Conservation (phyloP, 2,113 vertebrate genomes). For the Paramisgurnus dabryanus region DNA sequence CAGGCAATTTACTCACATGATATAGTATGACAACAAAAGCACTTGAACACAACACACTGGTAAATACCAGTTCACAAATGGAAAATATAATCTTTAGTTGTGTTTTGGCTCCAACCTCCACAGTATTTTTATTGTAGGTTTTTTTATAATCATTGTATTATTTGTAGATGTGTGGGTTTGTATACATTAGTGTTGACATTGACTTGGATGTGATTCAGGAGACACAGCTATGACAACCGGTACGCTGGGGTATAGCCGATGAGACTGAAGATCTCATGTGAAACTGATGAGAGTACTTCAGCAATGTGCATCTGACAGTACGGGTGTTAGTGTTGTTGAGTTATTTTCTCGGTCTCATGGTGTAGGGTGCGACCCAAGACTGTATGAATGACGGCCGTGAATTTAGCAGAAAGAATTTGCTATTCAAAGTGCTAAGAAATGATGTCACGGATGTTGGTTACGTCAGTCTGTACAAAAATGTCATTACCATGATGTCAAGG, state of each 20-base stretch:
- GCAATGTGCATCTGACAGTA: not conserved
- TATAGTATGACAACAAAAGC: too few species aligned
- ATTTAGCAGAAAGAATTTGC: constrained; percentile 16
- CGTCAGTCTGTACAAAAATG: not conserved
- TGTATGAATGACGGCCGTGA: not conserved
- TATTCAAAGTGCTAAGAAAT: constrained; percentile 20
- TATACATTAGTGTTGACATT: not conserved
- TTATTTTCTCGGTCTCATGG: not conserved
- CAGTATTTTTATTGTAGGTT: too few species aligned
- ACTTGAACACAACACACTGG: too few species aligned
- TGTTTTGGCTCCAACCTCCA: too few species aligned
- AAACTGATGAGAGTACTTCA: constrained; percentile 37
- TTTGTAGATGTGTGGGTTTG: not conserved
- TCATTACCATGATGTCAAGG: not conserved
- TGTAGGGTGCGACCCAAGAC: constrained; percentile 28
- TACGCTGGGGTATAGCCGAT: constrained; percentile 24
- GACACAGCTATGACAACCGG: not conserved
- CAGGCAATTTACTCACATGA: too few species aligned
- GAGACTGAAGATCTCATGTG: constrained; percentile 2
- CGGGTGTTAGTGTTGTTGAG: constrained; percentile 3
- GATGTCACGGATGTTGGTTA: constrained; percentile 8
- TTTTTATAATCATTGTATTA: not conserved
- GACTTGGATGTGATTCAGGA: constrained; percentile 27
- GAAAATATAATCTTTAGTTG: too few species aligned
- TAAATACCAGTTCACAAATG: too few species aligned